Evolutionary conservation across 1,140 invertebrate species (phyloP).

Genomic region (Zaprionus davidi): DNA sequence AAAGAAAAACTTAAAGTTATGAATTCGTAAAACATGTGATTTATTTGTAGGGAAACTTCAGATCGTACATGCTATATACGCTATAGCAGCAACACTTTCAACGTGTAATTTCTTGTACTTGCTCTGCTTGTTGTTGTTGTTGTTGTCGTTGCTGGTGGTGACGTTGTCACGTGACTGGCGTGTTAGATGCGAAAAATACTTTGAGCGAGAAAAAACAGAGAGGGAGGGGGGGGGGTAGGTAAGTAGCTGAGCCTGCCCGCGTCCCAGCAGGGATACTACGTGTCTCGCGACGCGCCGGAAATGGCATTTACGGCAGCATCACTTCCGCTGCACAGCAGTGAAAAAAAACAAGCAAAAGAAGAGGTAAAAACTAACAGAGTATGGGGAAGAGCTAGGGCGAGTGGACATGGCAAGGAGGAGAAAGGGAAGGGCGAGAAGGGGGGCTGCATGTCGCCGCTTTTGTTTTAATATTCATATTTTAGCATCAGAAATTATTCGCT

Average conservation of each 20-base stretch:
- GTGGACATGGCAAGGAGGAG: too few relatives aligned
- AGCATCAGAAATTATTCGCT: slow-evolving; percentile 78
- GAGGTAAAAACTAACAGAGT: slow-evolving; percentile 29
- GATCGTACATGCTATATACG: neutral
- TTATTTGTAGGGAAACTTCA: slow-evolving; percentile 71
- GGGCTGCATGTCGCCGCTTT: slow-evolving; percentile 51
- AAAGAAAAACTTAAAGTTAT: slow-evolving; percentile 80
- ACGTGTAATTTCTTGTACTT: slow-evolving; percentile 17
- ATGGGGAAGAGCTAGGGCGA: slow-evolving; percentile 45
- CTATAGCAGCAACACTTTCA: neutral
- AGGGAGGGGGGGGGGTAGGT: slow-evolving; percentile 11
- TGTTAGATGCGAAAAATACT: slow-evolving; percentile 58
- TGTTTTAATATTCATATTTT: slow-evolving; percentile 82
- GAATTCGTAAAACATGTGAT: slow-evolving; percentile 80
- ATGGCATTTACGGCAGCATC: slow-evolving; percentile 62
- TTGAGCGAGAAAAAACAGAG: slow-evolving; percentile 52
- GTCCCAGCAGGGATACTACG: slow-evolving; percentile 19
- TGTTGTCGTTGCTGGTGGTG: slow-evolving; percentile 54
- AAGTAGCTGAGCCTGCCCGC: slow-evolving; percentile 33
- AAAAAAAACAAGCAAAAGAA: neutral
- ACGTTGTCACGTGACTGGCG: slow-evolving; percentile 68
- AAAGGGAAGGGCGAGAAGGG: neutral
- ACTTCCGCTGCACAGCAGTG: slow-evolving; percentile 23
- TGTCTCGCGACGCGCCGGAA: slow-evolving; percentile 55
- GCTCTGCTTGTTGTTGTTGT: slow-evolving; percentile 25